Evolutionary conservation across 1,140 invertebrate genomes (phyloP).

Genomic region (Drosophila seguyi): DNA sequence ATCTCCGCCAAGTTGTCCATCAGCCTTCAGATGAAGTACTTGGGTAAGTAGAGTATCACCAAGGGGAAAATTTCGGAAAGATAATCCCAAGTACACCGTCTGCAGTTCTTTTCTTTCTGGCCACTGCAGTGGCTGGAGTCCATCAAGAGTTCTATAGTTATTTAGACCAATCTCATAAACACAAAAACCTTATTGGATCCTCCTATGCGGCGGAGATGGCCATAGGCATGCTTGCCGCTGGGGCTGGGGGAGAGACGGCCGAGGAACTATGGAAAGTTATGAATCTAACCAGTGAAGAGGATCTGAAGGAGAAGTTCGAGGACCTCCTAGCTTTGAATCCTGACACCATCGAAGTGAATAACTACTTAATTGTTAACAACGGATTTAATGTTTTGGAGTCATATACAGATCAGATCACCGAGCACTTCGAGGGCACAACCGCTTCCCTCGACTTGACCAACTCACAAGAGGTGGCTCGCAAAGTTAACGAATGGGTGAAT

Average conservation of each 20-base stretch:
- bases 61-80: not conserved
- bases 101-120: not conserved
- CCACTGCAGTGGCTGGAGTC: not conserved
- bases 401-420: not conserved
- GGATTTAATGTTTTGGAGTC: not conserved
- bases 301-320: not conserved
- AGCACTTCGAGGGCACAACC: not conserved
- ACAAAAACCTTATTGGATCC: not conserved
- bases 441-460: not conserved
- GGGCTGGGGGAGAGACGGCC: not conserved
- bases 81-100: not conserved
- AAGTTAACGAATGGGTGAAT: not conserved
- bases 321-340: accelerated
- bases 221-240: not conserved
- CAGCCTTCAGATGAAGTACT: not conserved
- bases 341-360: not conserved
- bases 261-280: not conserved
- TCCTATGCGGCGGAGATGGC: not conserved
- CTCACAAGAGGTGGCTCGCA: not conserved
- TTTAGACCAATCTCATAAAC: not conserved
- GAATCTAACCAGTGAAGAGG: not conserved
- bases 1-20: not conserved
- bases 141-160: not conserved
- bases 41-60: not conserved
- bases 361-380: not conserved